Conservation (phyloP, 2,888 invertebrate species). For the Drosophila ustulata region DNA sequence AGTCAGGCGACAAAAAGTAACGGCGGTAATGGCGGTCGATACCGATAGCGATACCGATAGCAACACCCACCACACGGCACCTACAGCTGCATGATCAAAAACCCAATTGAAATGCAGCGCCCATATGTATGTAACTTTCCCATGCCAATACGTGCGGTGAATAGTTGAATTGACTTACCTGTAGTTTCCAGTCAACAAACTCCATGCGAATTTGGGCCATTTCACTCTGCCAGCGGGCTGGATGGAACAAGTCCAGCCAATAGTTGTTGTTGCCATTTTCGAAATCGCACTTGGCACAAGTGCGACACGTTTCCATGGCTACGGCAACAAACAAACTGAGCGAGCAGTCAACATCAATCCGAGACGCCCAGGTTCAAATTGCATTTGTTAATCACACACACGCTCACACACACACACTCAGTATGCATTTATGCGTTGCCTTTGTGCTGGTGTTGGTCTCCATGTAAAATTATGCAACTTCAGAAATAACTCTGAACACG, state of each 20-base stretch:
- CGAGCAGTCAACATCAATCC: conserved; percentile 49
- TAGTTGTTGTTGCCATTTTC: conserved; percentile 77
- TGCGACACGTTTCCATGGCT: conserved; percentile 83
- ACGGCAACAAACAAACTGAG: conserved; percentile 53
- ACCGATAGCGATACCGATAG: conserved; percentile 14
- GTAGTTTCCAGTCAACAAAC: conserved; percentile 79
- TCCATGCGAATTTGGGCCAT: conserved; percentile 78
- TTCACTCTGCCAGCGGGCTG: conserved; percentile 75
- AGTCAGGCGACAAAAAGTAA: background rate
- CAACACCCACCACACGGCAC: background rate
- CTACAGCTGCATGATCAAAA: conserved; percentile 29
- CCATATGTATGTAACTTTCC: conserved; percentile 19
- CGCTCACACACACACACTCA: conserved; percentile 22
- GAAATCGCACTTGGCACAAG: conserved; percentile 83
- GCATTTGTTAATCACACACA: conserved; percentile 39
- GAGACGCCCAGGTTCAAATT: conserved; percentile 33
- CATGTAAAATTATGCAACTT: conserved; percentile 67
- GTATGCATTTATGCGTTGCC: conserved; percentile 9
- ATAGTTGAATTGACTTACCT: conserved; percentile 60
- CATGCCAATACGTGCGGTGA: conserved; percentile 4
- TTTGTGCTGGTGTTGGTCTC: conserved; percentile 8
- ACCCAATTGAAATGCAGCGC: conserved; percentile 31
- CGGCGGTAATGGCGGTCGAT: background rate
- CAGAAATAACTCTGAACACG: conserved; percentile 47
- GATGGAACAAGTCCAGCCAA: conserved; percentile 81